phyloP scores from a whole-genome alignment of 2,797 vertebrate genomes.

The Aselliscus stoliczkanus region DNA sequence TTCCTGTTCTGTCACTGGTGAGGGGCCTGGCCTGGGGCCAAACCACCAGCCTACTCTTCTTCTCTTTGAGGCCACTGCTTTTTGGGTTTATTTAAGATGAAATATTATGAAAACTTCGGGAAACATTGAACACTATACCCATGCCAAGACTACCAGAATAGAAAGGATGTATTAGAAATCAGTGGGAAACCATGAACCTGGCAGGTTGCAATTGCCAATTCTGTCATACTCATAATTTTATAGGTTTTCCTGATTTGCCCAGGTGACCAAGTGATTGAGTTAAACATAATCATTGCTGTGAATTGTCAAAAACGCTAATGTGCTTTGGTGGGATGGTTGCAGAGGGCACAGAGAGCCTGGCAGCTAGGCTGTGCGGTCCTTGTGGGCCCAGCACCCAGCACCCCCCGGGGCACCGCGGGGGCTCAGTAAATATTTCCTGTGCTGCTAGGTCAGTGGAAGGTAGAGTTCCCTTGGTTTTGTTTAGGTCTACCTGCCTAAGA shows the following conservation, averaged over 20 bases:
- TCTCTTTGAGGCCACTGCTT: not conserved
- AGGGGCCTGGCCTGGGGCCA: not conserved
- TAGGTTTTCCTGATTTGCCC: not conserved
- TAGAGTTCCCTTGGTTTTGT: not conserved
- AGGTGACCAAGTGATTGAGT: not conserved
- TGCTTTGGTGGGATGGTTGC: not conserved
- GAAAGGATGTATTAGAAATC: not conserved
- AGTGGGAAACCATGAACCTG: not conserved
- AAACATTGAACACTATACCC: not conserved
- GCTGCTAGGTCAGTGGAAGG: not conserved
- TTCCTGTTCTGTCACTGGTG: not conserved
- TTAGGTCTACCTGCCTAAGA: not conserved
- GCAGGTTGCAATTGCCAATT: not conserved
- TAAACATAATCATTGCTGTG: not conserved
- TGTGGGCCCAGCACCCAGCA: not conserved
- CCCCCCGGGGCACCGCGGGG: not conserved
- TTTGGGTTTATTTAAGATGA: not conserved
- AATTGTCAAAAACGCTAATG: not conserved
- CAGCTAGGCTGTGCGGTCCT: not conserved
- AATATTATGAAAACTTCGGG: not conserved
- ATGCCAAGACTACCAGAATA: not conserved
- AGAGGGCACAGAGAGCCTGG: not conserved
- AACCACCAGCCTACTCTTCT: not conserved
- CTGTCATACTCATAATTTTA: not conserved
- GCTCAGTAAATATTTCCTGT: not conserved